A percentile compares a stretch with the other conserved stretches of the same genome.
phyloP scores from a whole-genome alignment of 2,797 vertebrate genomes.

The Sebastes diaconus region DNA sequence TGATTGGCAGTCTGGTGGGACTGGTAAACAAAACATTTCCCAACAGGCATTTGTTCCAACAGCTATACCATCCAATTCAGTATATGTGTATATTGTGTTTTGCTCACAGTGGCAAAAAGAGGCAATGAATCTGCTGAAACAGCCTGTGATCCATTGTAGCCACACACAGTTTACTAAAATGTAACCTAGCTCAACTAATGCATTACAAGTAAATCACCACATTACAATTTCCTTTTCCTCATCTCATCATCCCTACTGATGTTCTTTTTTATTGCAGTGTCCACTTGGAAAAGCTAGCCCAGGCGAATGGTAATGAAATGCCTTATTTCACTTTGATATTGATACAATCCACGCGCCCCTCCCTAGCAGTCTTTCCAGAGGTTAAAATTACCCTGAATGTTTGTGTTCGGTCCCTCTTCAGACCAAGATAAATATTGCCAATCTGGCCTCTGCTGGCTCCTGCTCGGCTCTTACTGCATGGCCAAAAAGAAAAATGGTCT shows the following conservation, averaged over 20 bases:
- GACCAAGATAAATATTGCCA: conserved; percentile 79
- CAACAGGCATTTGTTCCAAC: conserved; percentile 56
- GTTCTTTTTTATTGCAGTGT: conserved; percentile 25
- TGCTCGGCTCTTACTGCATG: conserved; percentile 52
- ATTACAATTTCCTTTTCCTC: conserved; percentile 1
- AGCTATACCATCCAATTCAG: conserved; percentile 15
- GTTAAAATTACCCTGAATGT: conserved; percentile 74
- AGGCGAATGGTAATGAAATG: conserved; percentile 51
- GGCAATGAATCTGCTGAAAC: conserved; percentile 10
- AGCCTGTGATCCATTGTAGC: conserved; percentile 9
- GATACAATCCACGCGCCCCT: conserved; percentile 47
- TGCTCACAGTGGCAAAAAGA: conserved; percentile 18
- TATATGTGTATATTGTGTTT: conserved; percentile 18
- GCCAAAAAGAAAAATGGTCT: conserved; percentile 76
- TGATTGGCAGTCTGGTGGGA: conserved; percentile 76
- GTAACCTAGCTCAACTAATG: background rate
- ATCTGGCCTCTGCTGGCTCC: conserved; percentile 70
- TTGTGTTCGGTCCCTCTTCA: conserved; percentile 72
- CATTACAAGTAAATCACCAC: conserved; percentile 30
- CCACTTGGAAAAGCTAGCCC: conserved; percentile 17
- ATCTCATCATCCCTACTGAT: conserved; percentile 11
- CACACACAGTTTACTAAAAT: conserved; percentile 3
- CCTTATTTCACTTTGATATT: conserved; percentile 63
- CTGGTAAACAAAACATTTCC: conserved; percentile 78
- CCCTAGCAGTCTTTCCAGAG: conserved; percentile 53